Evolutionary conservation across 2,888 invertebrate genomes (phyloP).

Genomic region (Parnassius mnemosyne): DNA sequence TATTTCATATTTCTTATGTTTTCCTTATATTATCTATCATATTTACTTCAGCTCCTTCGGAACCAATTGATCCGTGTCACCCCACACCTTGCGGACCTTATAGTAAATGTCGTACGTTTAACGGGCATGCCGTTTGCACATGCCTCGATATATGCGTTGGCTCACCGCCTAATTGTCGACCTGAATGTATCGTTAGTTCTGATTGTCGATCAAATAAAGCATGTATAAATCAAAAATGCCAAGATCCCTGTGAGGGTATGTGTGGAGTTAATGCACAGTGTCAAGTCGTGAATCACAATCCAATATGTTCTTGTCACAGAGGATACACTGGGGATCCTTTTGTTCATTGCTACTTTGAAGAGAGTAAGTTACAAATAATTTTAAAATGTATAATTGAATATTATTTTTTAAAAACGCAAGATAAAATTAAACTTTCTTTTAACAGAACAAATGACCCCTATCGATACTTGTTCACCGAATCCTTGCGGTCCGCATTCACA

Average conservation of each 20-base stretch:
- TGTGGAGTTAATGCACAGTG: conserved; percentile 89
- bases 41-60: conserved; percentile 66
- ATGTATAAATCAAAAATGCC: conserved; percentile 88
- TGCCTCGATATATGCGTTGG: conserved; percentile 87
- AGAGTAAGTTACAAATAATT: conserved; percentile 76
- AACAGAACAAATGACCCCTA: conserved; percentile 67
- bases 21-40: conserved; percentile 43
- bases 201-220: conserved; percentile 88
- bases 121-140: conserved; percentile 88
- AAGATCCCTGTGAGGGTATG: conserved; percentile 87
- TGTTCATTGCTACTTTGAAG: conserved; percentile 82
- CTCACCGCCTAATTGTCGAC: conserved; percentile 87
- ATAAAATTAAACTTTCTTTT: conserved; percentile 19
- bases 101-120: conserved; percentile 86
- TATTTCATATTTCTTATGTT: conserved; percentile 45
- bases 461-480: conserved; percentile 84
- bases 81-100: conserved; percentile 90
- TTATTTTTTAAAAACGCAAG: conserved; percentile 28
- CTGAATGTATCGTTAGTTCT: conserved; percentile 88
- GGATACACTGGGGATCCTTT: conserved; percentile 89
- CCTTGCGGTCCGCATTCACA: conserved; percentile 90
- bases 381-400: neutral
- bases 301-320: conserved; percentile 86
- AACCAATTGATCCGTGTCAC: conserved; percentile 83
- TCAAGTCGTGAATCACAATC: conserved; percentile 89